A percentile compares a stretch with the other conserved stretches of the same genome.
Evolutionary conservation across 1,140 invertebrate species (phyloP).

Genomic region (Apis dorsata): DNA sequence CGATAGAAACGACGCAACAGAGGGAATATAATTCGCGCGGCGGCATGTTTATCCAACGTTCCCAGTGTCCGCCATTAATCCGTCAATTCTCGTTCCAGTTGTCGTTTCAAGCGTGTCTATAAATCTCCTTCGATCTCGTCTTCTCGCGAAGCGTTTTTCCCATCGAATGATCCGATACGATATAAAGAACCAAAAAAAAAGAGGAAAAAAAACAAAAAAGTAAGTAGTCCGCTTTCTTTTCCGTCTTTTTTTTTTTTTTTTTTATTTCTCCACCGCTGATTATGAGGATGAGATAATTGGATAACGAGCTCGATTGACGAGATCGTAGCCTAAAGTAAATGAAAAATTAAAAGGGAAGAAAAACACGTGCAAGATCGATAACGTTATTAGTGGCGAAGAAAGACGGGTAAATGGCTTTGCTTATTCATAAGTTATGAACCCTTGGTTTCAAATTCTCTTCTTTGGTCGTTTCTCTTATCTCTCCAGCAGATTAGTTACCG

Average conservation of each 20-base stretch:
- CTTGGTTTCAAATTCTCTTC: no score
- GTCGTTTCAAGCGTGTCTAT: neutral
- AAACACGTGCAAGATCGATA: neutral
- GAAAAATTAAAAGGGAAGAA: neutral
- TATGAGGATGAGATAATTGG: neutral
- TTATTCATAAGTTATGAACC: no score
- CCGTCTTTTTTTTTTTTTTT: no score
- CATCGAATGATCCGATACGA: neutral
- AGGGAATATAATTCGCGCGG: slow-evolving; percentile 3
- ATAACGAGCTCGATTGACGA: neutral
- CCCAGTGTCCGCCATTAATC: slow-evolving; percentile 20
- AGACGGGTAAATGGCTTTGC: neutral
- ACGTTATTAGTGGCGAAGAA: neutral
- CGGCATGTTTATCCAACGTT: slow-evolving; percentile 13
- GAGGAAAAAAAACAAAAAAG: neutral
- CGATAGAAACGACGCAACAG: neutral
- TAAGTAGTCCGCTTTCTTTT: neutral
- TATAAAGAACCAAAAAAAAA: neutral
- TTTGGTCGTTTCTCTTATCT: no score
- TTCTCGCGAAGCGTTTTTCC: neutral
- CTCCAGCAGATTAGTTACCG: no score
- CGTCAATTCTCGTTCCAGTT: slow-evolving; percentile 25
- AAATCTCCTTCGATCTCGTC: slow-evolving; percentile 9
- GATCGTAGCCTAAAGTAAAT: neutral
- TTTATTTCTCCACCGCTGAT: neutral